Percentiles rank a stretch among this genome's conserved stretches.
These are phyloP conservation scores for Eclectus roratus DNA, from an alignment of 2,113 vertebrate species.

Conservation along the genomic window DNA sequence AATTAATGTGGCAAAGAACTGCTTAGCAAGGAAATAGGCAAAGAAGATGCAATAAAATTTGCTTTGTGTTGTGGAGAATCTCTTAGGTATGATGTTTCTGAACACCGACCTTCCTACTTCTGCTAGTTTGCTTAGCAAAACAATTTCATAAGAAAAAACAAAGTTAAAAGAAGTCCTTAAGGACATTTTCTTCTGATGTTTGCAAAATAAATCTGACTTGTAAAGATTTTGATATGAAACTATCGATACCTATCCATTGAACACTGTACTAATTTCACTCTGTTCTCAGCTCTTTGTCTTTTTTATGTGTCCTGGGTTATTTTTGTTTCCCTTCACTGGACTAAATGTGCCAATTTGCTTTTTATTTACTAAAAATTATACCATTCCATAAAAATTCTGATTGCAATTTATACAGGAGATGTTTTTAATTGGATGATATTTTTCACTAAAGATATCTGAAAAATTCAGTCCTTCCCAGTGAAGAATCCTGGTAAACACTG, in stretches of 20 bases:
- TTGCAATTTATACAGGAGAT: not conserved
- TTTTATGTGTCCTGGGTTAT: not conserved
- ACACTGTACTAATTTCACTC: not conserved
- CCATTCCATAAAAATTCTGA: not conserved
- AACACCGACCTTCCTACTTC: not conserved
- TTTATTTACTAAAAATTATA: not conserved
- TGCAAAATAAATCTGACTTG: not conserved
- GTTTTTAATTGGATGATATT: not conserved
- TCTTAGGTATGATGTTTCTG: not conserved
- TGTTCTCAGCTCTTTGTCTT: not conserved
- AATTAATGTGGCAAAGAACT: not conserved
- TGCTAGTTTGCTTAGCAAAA: not conserved
- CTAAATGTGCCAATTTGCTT: not conserved
- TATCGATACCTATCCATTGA: not conserved
- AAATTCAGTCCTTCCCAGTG: not conserved
- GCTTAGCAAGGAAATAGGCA: not conserved
- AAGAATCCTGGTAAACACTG: not conserved
- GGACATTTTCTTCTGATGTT: not conserved
- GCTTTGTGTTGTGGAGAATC: not conserved
- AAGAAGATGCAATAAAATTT: not conserved
- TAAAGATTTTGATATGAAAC: not conserved
- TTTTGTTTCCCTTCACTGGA: not conserved
- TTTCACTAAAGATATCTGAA: not conserved
- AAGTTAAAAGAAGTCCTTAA: not conserved
- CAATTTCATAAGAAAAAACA: not conserved